Base-by-base conservation (phyloP, 2,797 vertebrate genomes). In the Sebastes cheni region DNA sequence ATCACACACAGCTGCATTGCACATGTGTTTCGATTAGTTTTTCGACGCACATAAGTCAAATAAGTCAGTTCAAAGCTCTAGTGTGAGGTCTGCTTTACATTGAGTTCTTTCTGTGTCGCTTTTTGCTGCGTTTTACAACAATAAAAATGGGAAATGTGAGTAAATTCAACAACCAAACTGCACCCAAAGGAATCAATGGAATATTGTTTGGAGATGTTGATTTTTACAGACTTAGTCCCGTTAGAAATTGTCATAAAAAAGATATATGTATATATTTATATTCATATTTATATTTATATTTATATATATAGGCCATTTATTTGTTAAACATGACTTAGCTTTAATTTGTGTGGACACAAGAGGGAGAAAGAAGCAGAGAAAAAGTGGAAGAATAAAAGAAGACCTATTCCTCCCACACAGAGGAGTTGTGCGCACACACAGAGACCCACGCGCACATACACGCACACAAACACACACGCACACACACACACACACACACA, bases 191-290 rank as follows among this genome's bases (percentile, higher is more conserved):
- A 91, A 93, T 73, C 80, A 75, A 90, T 91, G 86, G 86, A 88
- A 92, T 92, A 91, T 89, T 81, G 83, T 91, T 88, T 88, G 91
- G 86, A 91, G 82, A 89, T 93, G 91, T 88, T 90, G 86, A 87
- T 86, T 86, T 93, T 92, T 94, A 94, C 91, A 94, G 88, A 93
- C 92, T 86, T 90, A 91, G 89, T 92, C 88, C 92, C 89, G 79
- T 94, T 93, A 94, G 92, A 95, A 95, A 95, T 93, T 85, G 89
- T 92, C 90, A 93, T 95, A 94, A 94, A 95, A 95, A 95, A 95
- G 90, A 95, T 95, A 94, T 90, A 93, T 93, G 92, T 91, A 88
- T 93, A 86, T 92, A 89, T 90, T 80, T 87, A 86, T 92, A 90
- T 93, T 77, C 77, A 77, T 89, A 88, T 92, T 67, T 90, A 66